Conservation (phyloP, 2,888 invertebrate species). For the Ischnura elegans region DNA sequence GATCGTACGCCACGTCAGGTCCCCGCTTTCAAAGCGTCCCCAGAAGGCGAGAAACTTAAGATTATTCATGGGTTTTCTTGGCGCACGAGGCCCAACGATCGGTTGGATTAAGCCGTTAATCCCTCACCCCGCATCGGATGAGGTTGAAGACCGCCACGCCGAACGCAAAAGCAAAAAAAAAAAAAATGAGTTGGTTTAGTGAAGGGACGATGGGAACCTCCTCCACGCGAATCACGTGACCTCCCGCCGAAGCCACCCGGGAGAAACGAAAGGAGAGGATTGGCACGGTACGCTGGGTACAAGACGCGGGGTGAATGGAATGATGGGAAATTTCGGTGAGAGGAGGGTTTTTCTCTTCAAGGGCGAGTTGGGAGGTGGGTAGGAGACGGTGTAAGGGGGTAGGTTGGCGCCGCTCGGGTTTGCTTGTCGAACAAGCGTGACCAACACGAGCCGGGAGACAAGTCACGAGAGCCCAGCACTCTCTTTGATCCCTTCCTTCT, state of each 20-base stretch:
- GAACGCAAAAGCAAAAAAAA: background rate
- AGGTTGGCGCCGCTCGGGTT: background rate
- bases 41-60: too few relatives aligned
- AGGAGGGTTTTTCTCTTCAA: background rate
- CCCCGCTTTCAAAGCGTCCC: too few relatives aligned
- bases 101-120: background rate
- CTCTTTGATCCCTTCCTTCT: background rate
- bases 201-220: background rate
- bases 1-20: too few relatives aligned
- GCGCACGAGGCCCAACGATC: background rate
- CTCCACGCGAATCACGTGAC: background rate
- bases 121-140: background rate
- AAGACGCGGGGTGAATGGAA: background rate
- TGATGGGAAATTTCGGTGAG: constrained; percentile 33
- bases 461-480: background rate
- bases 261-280: background rate
- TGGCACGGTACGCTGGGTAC: background rate
- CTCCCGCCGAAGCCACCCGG: too few relatives aligned
- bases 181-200: background rate
- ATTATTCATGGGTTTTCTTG: too few relatives aligned
- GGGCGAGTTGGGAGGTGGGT: background rate
- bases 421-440: background rate
- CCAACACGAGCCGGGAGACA: background rate
- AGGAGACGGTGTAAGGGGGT: background rate
- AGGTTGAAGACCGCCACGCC: background rate